These are phyloP conservation scores for Idris sp. DNA, from an alignment of 1,140 invertebrate genomes.

Conservation along the genomic window DNA sequence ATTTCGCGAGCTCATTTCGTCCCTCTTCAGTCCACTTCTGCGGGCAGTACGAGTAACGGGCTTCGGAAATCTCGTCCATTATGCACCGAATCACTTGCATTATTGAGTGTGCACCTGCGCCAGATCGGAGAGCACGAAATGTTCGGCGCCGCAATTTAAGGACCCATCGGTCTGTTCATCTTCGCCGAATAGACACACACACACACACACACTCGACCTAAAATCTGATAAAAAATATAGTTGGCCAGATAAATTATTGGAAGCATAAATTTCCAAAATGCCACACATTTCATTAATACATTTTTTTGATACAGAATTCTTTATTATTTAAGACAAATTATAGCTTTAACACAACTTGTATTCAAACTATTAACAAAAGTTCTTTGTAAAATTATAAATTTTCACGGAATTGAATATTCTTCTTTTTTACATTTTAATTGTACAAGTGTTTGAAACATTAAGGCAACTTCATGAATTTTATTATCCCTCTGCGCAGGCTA, in stretches of 20 bases:
- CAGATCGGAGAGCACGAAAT: constrained; percentile 59
- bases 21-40: constrained; percentile 51
- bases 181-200: too few relatives aligned
- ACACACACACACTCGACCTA: constrained; percentile 33
- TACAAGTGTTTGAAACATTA: too few relatives aligned
- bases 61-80: constrained; percentile 58
- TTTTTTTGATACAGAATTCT: too few relatives aligned
- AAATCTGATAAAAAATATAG: constrained; percentile 49
- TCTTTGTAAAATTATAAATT: too few relatives aligned
- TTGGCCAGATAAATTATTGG: constrained; percentile 32
- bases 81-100: constrained; percentile 63
- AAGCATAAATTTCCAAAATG: constrained; percentile 30
- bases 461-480: too few relatives aligned
- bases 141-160: constrained; percentile 59
- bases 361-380: too few relatives aligned
- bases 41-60: constrained; percentile 56
- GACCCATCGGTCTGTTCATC: constrained; percentile 55
- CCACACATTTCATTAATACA: too few relatives aligned
- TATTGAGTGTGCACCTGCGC: constrained; percentile 63
- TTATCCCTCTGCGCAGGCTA: too few relatives aligned
- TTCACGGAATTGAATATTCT: too few relatives aligned
- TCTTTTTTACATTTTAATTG: too few relatives aligned
- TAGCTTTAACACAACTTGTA: too few relatives aligned
- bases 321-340: too few relatives aligned
- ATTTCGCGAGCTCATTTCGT: constrained; percentile 62